Percentiles rank a stretch among this genome's conserved stretches.
phyloP scores from a whole-genome alignment of 2,888 invertebrate genomes.

The Hyppa rectilinea region DNA sequence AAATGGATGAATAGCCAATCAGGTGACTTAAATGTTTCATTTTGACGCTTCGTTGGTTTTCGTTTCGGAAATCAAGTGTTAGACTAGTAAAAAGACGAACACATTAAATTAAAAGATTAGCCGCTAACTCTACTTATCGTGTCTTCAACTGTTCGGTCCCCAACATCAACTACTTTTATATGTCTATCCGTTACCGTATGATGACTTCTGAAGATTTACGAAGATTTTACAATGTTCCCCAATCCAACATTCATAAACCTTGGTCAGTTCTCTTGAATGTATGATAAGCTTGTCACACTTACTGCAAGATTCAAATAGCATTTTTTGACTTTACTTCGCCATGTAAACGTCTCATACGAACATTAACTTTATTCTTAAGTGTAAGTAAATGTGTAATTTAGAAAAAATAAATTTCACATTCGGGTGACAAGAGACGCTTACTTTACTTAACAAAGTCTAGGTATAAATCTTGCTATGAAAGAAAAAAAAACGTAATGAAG shows the following conservation, averaged over 20 bases:
- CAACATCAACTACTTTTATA: background rate
- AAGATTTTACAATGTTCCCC: background rate
- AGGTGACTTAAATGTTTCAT: background rate
- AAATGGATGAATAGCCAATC: background rate
- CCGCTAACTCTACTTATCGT: background rate
- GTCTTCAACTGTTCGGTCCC: no score
- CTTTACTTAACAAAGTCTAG: background rate
- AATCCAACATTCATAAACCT: background rate
- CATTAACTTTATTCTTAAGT: no score
- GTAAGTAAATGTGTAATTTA: no score
- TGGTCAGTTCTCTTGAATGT: slow-evolving; percentile 14
- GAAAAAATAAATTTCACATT: background rate
- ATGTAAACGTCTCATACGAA: background rate
- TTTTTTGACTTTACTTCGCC: background rate
- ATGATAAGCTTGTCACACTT: background rate
- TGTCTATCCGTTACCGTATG: background rate
- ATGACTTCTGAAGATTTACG: background rate
- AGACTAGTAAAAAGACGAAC: background rate
- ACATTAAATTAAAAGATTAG: background rate
- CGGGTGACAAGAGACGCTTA: background rate
- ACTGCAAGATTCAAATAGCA: background rate
- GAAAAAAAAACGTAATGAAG: slow-evolving; percentile 11
- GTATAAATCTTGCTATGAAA: background rate
- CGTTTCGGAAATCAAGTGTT: background rate
- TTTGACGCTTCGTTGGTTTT: background rate